phyloP scores from a whole-genome alignment of 1,140 invertebrate species.

The Drosophila takahashii region DNA sequence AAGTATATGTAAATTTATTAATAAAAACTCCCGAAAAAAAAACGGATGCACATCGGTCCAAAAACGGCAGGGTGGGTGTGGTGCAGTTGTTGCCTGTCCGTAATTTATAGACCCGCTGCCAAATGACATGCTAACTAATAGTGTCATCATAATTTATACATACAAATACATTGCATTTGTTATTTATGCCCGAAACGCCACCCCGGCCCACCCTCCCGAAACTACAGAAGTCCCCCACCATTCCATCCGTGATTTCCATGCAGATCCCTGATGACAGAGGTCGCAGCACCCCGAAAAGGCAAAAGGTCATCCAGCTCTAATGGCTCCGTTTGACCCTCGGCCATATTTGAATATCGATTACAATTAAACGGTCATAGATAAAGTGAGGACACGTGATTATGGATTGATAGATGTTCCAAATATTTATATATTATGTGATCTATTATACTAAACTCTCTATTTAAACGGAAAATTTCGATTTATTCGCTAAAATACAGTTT shows the following conservation, averaged over 20 bases:
- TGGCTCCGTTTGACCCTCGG: constrained; percentile 48
- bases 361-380: constrained; percentile 30
- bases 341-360: constrained; percentile 56
- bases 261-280: constrained; percentile 69
- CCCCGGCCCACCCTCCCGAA: background rate
- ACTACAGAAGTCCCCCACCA: background rate
- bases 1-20: constrained; percentile 73
- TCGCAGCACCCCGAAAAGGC: constrained; percentile 51
- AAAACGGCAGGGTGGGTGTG: constrained; percentile 1
- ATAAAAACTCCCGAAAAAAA: constrained; percentile 62
- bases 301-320: constrained; percentile 60
- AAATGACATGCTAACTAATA: constrained; percentile 81
- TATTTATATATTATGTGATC: constrained; percentile 13
- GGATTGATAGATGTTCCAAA: constrained; percentile 15
- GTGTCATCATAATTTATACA: constrained; percentile 82
- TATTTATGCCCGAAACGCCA: constrained; percentile 62
- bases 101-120: constrained; percentile 70
- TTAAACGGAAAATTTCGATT: constrained; percentile 9
- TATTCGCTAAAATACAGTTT: constrained; percentile 6
- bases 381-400: constrained; percentile 4
- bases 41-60: constrained; percentile 37
- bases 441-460: background rate
- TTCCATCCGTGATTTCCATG: constrained; percentile 4
- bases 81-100: constrained; percentile 62
- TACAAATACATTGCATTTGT: constrained; percentile 66